Evolutionary conservation across 2,113 vertebrate species (phyloP).

Genomic region (Rhinoderma darwinii): DNA sequence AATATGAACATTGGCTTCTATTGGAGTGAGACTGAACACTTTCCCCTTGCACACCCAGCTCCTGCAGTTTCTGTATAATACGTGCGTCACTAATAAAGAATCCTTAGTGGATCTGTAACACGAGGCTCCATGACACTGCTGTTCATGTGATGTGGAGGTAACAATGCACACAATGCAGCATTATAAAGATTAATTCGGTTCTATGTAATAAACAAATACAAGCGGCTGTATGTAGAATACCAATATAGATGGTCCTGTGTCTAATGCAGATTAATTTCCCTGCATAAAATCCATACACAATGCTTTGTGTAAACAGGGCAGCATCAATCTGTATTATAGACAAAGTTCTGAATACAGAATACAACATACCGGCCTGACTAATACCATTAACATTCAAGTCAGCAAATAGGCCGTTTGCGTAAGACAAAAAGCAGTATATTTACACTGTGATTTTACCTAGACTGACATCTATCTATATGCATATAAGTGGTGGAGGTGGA

Average conservation of each 20-base stretch:
- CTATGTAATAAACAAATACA: conserved; percentile 9
- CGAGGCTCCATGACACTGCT: not conserved
- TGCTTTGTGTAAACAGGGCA: not conserved
- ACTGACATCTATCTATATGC: not conserved
- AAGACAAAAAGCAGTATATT: not conserved
- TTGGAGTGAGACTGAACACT: not conserved
- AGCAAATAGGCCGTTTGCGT: not conserved
- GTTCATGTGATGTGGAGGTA: not conserved
- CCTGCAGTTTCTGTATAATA: not conserved
- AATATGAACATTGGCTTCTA: not conserved
- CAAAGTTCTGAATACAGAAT: not conserved
- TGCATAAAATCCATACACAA: conserved; percentile 10
- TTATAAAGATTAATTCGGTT: not conserved
- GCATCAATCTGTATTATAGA: not conserved
- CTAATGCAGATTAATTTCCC: conserved; percentile 14
- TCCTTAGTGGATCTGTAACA: not conserved
- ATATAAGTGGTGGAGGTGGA: no score
- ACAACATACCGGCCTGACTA: not conserved
- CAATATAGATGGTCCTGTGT: not conserved
- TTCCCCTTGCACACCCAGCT: not conserved
- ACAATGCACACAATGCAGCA: not conserved
- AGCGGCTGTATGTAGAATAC: not conserved
- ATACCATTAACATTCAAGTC: not conserved
- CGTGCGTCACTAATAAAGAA: not conserved
- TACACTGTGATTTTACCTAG: not conserved